Evolutionary conservation across 2,888 invertebrate genomes (phyloP).

Genomic region (Stratiomys singularior): DNA sequence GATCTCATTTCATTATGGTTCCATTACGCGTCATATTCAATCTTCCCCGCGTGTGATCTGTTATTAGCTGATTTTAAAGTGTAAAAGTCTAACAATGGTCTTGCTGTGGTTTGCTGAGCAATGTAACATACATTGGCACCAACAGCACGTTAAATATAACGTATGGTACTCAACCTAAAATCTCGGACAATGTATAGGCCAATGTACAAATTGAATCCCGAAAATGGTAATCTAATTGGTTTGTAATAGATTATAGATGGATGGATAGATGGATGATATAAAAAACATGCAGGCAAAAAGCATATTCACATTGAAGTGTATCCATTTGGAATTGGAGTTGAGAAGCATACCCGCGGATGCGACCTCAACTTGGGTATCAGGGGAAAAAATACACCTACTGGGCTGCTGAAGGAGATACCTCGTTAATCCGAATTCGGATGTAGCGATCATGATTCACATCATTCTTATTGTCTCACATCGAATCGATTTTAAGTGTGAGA

Average conservation of each 20-base stretch:
- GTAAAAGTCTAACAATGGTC: constrained; percentile 40
- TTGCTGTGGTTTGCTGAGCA: not conserved
- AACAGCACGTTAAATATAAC: constrained; percentile 11
- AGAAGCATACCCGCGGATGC: not conserved
- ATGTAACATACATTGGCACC: not conserved
- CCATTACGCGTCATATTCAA: constrained; percentile 47
- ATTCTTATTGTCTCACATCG: constrained; percentile 30
- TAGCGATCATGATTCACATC: constrained; percentile 38
- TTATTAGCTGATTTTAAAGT: constrained; percentile 44
- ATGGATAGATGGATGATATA: not conserved
- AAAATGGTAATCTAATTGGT: constrained; percentile 47
- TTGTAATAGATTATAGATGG: constrained; percentile 41
- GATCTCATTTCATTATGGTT: constrained; percentile 41
- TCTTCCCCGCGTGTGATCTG: constrained; percentile 42
- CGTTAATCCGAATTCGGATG: constrained; percentile 42
- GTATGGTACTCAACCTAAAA: not conserved
- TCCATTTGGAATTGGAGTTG: constrained; percentile 6
- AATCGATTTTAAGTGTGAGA: constrained; percentile 11
- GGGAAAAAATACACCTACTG: constrained; percentile 37
- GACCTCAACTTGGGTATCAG: not conserved
- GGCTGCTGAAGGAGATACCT: constrained; percentile 24
- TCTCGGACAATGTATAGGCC: not conserved
- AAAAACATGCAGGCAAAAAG: not conserved
- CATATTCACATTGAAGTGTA: too few species aligned
- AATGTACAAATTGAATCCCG: constrained; percentile 42